Percentiles rank a stretch among this genome's conserved stretches.
Evolutionary conservation across 2,113 vertebrate species (phyloP).

Genomic region (Silurus glanis): DNA sequence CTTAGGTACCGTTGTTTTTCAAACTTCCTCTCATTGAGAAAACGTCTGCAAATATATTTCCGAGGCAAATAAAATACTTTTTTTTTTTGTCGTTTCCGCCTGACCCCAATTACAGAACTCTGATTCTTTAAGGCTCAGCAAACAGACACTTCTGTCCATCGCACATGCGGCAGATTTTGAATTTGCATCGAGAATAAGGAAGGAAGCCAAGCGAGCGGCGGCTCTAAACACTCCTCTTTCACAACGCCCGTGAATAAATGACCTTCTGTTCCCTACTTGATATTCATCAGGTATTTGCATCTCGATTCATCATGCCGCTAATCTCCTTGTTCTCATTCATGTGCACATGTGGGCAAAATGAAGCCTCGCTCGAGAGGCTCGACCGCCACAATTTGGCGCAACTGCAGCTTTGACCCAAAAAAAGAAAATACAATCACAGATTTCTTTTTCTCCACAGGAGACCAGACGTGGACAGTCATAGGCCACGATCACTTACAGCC

Average conservation of each 20-base stretch:
- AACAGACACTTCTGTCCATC: constrained; percentile 46
- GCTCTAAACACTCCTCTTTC: constrained; percentile 42
- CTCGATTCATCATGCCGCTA: constrained; percentile 50
- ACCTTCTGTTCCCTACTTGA: constrained; percentile 55
- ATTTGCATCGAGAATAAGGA: constrained; percentile 40
- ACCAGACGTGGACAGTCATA: constrained; percentile 88
- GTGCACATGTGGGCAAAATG: constrained; percentile 38
- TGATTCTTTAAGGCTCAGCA: constrained; percentile 48
- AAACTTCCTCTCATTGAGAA: neutral
- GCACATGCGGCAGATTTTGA: constrained; percentile 35
- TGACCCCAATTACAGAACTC: constrained; percentile 54
- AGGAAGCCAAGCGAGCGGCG: constrained; percentile 12
- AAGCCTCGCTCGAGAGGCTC: constrained; percentile 24
- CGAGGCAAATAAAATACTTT: constrained; percentile 41
- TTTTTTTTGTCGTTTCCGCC: constrained; percentile 39
- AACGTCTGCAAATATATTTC: constrained; percentile 7
- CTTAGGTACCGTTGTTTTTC: constrained; percentile 1
- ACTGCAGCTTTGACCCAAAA: constrained; percentile 12
- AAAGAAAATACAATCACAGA: no score
- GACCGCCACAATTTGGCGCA: neutral
- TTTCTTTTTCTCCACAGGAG: constrained; percentile 71
- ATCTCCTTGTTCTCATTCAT: constrained; percentile 52
- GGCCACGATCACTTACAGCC: constrained; percentile 83
- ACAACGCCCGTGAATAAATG: constrained; percentile 44
- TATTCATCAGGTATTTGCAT: constrained; percentile 59